These are phyloP conservation scores for Ornithorhynchus anatinus DNA, from an alignment of 2,113 vertebrate species.

Conservation along the genomic window DNA sequence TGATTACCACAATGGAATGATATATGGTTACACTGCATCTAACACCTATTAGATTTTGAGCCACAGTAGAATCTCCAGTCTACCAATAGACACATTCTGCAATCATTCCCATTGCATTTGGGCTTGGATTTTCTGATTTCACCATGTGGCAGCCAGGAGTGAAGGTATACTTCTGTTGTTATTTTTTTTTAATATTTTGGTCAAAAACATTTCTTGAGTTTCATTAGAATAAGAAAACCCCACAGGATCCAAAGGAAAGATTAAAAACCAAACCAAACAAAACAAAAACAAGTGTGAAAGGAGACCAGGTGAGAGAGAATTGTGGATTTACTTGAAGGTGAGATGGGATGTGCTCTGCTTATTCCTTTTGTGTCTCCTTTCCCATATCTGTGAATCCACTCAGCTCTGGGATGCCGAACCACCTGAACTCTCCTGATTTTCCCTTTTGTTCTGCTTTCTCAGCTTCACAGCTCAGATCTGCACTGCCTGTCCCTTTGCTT, in stretches of 20 bases:
- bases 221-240: not conserved
- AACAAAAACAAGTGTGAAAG: not conserved
- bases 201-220: not conserved
- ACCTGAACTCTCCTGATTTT: not conserved
- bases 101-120: not conserved
- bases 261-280: too few species aligned
- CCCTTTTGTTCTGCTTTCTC: not conserved
- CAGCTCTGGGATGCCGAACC: not conserved
- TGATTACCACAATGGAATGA: not conserved
- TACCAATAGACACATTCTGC: not conserved
- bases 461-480: not conserved
- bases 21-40: fast-evolving
- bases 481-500: not conserved
- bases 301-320: not conserved
- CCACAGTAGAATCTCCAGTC: fast-evolving
- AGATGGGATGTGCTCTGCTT: not conserved
- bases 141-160: too few species aligned
- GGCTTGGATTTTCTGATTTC: too few species aligned
- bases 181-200: too few species aligned
- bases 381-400: too few species aligned
- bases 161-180: too few species aligned
- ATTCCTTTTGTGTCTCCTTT: not conserved
- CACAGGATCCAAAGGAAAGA: not conserved
- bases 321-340: not conserved
- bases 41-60: fast-evolving